Evolutionary conservation across 2,888 invertebrate species (phyloP).

Genomic region (Hedya salicella): DNA sequence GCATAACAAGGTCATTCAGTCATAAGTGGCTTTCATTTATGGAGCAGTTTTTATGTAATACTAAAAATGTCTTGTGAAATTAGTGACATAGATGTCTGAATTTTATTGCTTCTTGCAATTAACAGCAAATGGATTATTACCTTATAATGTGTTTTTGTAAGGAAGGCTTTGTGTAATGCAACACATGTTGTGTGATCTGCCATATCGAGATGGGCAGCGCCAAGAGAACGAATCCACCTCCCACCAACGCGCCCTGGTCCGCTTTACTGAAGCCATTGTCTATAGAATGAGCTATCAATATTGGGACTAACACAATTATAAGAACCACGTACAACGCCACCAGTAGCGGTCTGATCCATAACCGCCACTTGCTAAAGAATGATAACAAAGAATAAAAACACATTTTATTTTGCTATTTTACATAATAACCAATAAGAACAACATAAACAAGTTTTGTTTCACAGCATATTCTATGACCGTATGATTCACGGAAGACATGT

Average conservation of each 20-base stretch:
- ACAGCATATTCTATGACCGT: constrained; percentile 29
- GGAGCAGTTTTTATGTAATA: too few species aligned
- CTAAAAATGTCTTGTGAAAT: background rate
- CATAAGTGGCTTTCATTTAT: too few species aligned
- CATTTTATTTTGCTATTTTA: constrained; percentile 59
- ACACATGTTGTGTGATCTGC: constrained; percentile 97
- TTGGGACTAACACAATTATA: constrained; percentile 93
- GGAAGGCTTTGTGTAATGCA: constrained; percentile 96
- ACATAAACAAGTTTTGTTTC: constrained; percentile 29
- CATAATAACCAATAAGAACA: constrained; percentile 33
- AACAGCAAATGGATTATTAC: constrained; percentile 70
- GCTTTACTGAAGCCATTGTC: constrained; percentile 91
- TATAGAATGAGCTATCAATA: constrained; percentile 92
- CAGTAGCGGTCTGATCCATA: constrained; percentile 95
- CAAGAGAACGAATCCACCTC: constrained; percentile 95
- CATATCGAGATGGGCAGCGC: constrained; percentile 97
- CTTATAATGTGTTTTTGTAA: constrained; percentile 97
- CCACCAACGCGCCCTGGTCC: constrained; percentile 93
- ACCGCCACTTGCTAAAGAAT: constrained; percentile 88
- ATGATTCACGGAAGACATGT: constrained; percentile 7
- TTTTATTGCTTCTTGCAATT: background rate
- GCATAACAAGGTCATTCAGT: background rate
- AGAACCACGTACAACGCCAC: constrained; percentile 92
- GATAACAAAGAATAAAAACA: constrained; percentile 68
- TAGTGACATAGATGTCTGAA: background rate